Evolutionary conservation across 2,888 invertebrate species (phyloP), one percentile per base, ranked within the genome.

Genomic region (Beris chalybata): DNA sequence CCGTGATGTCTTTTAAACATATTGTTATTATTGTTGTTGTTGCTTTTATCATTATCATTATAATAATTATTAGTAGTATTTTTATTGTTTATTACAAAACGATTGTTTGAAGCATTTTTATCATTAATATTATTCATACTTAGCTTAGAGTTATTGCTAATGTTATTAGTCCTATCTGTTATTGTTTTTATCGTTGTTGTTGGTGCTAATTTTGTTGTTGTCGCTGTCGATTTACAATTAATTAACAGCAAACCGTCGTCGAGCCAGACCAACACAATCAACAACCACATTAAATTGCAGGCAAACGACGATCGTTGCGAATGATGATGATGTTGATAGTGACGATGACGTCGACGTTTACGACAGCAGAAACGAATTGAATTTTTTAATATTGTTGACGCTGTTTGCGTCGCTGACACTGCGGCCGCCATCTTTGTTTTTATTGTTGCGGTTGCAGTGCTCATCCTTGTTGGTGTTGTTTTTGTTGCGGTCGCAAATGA

Each of bases 261-360:
- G 15, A 79, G 73, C 78, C 79, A 79, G 32, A 80, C 75, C 0
- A 79, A 71, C 0, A 78, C 77, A 65, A 79, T 78, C 4, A 79
- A 71, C 12, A 79, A 64, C 79, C 79, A 79, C 2, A 79, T 72
- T 13, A 79, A 73, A 68, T 79, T 76, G 5, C 71, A 32, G 7
- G 64, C 57, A n/a, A 69, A 64, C 44, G 61, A 56, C 38, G 68
- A 65, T 55, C 67, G 53, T 52, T 68, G 48, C 12, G 66, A 54
- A 55, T 44, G 47, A 22, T 54, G 15, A 57, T 48, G 67, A 52
- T 64, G 44, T 9, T 55, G 32, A 9, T 47, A 13, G 22, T 55
- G 22, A 12, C 50, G 3, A 22, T 55, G 45, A 11, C 32, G 15
- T 52, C 5, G 9, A 38, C 38, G 38, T 52, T 52, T 52, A 22